These are phyloP conservation scores for Papilio polyxenes DNA, from an alignment of 1,140 invertebrate species.

Conservation along the genomic window DNA sequence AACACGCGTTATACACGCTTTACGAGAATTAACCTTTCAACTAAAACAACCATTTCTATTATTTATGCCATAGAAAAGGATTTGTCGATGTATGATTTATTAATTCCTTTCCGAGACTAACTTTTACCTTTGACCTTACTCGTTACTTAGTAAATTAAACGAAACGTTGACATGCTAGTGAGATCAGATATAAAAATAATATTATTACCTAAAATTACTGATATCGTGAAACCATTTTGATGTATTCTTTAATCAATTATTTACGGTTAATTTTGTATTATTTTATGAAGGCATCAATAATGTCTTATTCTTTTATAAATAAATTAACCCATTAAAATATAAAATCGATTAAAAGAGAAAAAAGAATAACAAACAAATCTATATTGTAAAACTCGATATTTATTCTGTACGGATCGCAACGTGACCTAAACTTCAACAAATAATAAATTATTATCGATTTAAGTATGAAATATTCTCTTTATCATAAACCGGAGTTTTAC, in stretches of 20 bases:
- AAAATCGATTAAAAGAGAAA: constrained; percentile 24
- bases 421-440: constrained; percentile 27
- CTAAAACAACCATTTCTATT: constrained; percentile 36
- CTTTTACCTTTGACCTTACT: constrained; percentile 10
- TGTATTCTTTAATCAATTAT: constrained; percentile 10
- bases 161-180: constrained; percentile 8
- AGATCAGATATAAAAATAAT: constrained; percentile 16
- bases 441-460: constrained; percentile 42
- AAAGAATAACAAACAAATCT: constrained; percentile 36
- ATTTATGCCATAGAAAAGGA: constrained; percentile 26
- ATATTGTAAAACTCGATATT: constrained; percentile 14
- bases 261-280: not conserved
- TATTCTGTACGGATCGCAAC: constrained; percentile 2
- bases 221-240: not conserved
- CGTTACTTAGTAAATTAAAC: not conserved
- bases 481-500: constrained; percentile 44
- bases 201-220: constrained; percentile 32
- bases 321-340: constrained; percentile 12
- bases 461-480: constrained; percentile 36
- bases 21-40: constrained; percentile 26
- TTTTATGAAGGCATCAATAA: not conserved
- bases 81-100: constrained; percentile 33
- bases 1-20: not conserved
- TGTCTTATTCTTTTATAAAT: constrained; percentile 34
- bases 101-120: constrained; percentile 27